These are phyloP conservation scores for Ammospiza maritima DNA, from an alignment of 2,797 vertebrate genomes.

Conservation along the genomic window DNA sequence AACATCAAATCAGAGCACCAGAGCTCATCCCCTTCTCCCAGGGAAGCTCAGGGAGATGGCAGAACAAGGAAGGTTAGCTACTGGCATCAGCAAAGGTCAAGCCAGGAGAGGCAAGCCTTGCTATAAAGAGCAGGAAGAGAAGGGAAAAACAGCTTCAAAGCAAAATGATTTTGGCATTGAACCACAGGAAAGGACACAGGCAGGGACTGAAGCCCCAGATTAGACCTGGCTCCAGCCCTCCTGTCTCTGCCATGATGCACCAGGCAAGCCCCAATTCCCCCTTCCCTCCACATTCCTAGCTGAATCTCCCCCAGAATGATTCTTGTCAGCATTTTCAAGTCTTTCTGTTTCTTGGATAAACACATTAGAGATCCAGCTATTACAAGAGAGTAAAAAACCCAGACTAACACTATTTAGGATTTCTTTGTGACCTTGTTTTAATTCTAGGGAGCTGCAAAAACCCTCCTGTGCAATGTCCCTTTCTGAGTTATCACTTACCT, in stretches of 20 bases:
- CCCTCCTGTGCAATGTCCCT: neutral
- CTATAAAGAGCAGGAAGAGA: neutral
- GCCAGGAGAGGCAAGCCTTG: neutral
- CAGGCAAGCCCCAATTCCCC: neutral
- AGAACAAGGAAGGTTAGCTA: neutral
- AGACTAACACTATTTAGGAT: neutral
- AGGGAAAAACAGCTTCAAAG: conserved; percentile 13
- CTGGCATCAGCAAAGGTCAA: neutral
- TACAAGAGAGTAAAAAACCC: neutral
- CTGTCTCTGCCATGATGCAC: neutral
- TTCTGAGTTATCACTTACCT: conserved; percentile 75
- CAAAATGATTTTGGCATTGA: neutral
- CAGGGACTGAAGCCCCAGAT: neutral
- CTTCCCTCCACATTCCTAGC: neutral
- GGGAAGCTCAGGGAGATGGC: neutral
- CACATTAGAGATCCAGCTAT: neutral
- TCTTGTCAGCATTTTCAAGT: neutral
- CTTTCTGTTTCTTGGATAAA: neutral
- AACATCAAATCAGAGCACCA: neutral
- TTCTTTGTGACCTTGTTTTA: neutral
- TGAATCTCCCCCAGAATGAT: neutral
- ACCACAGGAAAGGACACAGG: neutral
- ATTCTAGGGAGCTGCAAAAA: neutral
- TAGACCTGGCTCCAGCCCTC: neutral
- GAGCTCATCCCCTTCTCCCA: neutral